Conservation (phyloP, 2,888 invertebrate genomes). For the Drosophila algonquin region DNA sequence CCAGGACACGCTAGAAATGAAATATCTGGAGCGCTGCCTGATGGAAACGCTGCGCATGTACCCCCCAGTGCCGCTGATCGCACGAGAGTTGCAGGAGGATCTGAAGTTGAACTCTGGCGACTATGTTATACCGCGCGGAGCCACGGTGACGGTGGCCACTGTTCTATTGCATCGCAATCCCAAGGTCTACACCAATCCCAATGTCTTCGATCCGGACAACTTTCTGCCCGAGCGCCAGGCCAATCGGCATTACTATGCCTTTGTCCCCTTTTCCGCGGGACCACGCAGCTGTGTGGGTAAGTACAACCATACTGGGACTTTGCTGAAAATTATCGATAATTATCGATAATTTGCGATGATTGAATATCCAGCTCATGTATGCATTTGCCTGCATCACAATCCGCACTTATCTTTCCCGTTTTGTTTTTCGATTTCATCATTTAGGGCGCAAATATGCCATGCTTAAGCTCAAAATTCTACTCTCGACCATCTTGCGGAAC, state of each 20-base stretch:
- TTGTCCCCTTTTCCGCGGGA: conserved; percentile 92
- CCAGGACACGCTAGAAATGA: conserved; percentile 93
- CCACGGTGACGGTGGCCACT: conserved; percentile 87
- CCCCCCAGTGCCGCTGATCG: conserved; percentile 91
- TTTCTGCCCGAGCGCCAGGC: conserved; percentile 92
- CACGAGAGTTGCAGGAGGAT: conserved; percentile 89
- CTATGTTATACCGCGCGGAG: conserved; percentile 88
- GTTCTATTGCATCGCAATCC: conserved; percentile 89
- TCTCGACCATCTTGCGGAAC: conserved; percentile 90
- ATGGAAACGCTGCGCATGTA: conserved; percentile 92
- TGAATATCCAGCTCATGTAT: not conserved
- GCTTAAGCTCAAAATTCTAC: conserved; percentile 90
- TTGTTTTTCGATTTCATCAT: not conserved
- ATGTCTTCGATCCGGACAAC: conserved; percentile 92
- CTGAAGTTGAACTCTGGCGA: conserved; percentile 88
- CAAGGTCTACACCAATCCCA: conserved; percentile 90
- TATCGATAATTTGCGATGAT: too few relatives aligned
- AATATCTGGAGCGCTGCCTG: conserved; percentile 91
- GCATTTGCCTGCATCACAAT: not conserved
- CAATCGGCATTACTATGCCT: conserved; percentile 91
- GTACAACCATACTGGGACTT: conserved; percentile 66
- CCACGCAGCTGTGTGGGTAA: conserved; percentile 91
- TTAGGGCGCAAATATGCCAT: conserved; percentile 92
- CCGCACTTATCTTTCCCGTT: too few relatives aligned
- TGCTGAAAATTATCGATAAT: too few relatives aligned